Evolutionary conservation across 2,113 vertebrate genomes (phyloP), one percentile per base, ranked within the genome.

Genomic region (Oreocharis arfaki): DNA sequence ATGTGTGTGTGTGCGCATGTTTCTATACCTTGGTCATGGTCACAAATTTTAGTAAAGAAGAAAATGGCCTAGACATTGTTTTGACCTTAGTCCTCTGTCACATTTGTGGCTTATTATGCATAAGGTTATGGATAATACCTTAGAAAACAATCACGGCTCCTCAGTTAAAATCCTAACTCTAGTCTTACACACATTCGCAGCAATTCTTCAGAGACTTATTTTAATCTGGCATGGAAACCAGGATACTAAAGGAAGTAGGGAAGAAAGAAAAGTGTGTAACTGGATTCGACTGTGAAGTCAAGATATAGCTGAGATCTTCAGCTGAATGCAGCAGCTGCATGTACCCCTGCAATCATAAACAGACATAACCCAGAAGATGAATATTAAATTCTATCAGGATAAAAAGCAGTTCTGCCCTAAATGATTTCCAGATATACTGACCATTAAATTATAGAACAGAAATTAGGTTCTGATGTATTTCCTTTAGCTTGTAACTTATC

Each of bases 1-100:
- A 13, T 32, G 18, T 35, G 33, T 33, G 3, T 24, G 3, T 42
- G 8, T 11, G 26, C 20, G 7, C 7, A 5, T 0, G 0, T 44
- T 67, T 68, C 6, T 28, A 22, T 13, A 37, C 4, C 37, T 56
- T 11, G 37, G 18, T 39, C 13, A 60, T 2, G 2, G 21, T 35
- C 57, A 64, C 18, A 30, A 10, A 7, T 65, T 81, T 39, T 35
- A 7, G 33, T 18, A 80, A 80, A 73, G 22, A 81, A 65, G 24
- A 47, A 80, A 76, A 44, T 49, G 10, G 32, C 27, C 50, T 56
- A 47, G 19, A 16, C 4, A n/a, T 33, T 68, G 16, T 59, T 84
- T 61, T 23, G 28, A 57, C 10, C 22, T 65, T 56, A 27, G 16
- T 71, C 7, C 18, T 67, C 19, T 20, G 11, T 42, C 53, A 83